Evolutionary conservation across 2,797 vertebrate species (phyloP).

Genomic region (Enteromius trimaculatus): DNA sequence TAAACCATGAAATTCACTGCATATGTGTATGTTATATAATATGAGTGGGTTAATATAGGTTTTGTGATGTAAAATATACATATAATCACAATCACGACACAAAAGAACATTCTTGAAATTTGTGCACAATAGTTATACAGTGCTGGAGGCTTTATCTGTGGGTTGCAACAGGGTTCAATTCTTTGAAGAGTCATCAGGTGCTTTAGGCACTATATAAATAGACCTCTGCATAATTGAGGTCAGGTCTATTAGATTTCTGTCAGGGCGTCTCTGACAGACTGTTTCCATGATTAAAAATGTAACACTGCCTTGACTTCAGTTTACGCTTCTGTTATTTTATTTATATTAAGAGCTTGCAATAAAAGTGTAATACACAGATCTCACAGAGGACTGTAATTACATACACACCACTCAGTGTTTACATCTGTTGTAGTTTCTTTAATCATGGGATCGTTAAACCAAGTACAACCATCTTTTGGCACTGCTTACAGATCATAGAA

Average conservation of each 20-base stretch:
- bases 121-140: neutral
- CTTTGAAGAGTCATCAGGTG: constrained; percentile 15
- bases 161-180: constrained; percentile 3
- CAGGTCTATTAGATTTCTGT: constrained; percentile 50
- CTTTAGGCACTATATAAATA: constrained; percentile 38
- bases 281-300: constrained; percentile 69
- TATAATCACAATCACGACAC: neutral
- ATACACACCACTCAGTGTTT: neutral
- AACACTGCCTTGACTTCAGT: constrained; percentile 56
- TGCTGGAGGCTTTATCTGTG: neutral
- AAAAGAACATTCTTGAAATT: neutral
- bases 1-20: neutral
- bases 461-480: neutral
- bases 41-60: neutral
- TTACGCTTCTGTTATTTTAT: constrained; percentile 39
- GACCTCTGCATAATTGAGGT: constrained; percentile 60
- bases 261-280: constrained; percentile 46
- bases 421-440: constrained; percentile 19
- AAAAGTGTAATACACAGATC: constrained; percentile 19
- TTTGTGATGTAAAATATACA: neutral
- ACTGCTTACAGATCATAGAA: neutral
- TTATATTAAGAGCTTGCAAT: constrained; percentile 28
- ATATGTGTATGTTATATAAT: neutral
- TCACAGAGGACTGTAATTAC: constrained; percentile 25
- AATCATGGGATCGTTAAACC: neutral